Base-by-base conservation (phyloP, 2,888 invertebrate genomes). In the Harpalus rufipes region DNA sequence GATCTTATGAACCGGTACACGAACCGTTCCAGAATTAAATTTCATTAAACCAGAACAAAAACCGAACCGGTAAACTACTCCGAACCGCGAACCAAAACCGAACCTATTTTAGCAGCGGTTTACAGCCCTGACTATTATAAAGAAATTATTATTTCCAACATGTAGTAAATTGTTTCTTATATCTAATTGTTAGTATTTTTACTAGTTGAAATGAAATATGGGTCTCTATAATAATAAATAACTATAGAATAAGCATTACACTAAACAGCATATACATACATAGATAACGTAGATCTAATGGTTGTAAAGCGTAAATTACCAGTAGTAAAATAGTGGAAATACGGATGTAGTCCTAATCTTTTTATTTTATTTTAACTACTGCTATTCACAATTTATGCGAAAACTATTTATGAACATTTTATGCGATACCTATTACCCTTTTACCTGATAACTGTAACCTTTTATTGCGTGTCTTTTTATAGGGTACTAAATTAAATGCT, bases 251-350 rank as follows among this genome's bases (percentile, higher is more conserved):
- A 74, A 74, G 25, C 41, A 14, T 68, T 68, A 41, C 16, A 44
- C 72, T 39, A 12, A 18, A 44, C 18, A 44, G 21, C 44, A 44
- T 16, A 44, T 41, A 1, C 21, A 21, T 21, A 32, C 32, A 32
- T 32, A 44, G 68, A 39, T 44, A 74, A 74, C 18, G 44, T 44
- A 74, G 18, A 44, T 16, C 72, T 74, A 44, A 21, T 18, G 72
- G 44, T 74, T 18, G 44, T 74, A 74, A 74, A 74, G 41, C 44
- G 72, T 44, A 44, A 74, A 74, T 41, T 74, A 74, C 44, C 18
- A 44, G 72, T 12, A 74, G 44, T 74, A 44, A 74, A 74, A 18
- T 21, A 74, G 41, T 18, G 16, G 44, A 74, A 51, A 74, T 74
- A 74, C 16, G 44, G 21, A 51, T 18, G 7, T 44, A 18, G 44